Evolutionary conservation across 2,888 invertebrate species (phyloP).

Genomic region (Clusia tigrina): DNA sequence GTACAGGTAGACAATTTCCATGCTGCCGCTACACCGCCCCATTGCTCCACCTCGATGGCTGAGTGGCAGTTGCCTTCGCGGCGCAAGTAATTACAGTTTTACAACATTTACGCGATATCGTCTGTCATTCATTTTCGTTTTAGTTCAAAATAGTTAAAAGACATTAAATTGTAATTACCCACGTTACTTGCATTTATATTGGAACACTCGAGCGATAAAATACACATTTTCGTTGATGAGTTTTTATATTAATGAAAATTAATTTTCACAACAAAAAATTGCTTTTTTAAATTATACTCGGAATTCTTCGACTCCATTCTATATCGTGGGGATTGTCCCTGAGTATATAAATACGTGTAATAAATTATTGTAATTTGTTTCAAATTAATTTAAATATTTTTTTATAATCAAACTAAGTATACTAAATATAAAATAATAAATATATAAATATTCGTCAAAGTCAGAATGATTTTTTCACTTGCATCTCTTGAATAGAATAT

Average conservation of each 20-base stretch:
- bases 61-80: too few species aligned
- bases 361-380: too few species aligned
- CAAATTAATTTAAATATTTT: slow-evolving; percentile 4
- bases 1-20: not conserved
- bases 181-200: slow-evolving; percentile 10
- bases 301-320: too few species aligned
- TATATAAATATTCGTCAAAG: too few species aligned
- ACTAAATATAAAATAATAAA: too few species aligned
- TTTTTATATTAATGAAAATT: slow-evolving; percentile 20
- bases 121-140: not conserved
- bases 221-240: slow-evolving; percentile 29
- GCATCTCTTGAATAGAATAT: too few species aligned
- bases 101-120: not conserved
- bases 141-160: slow-evolving; percentile 24
- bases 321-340: too few species aligned
- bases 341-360: too few species aligned
- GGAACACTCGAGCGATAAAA: slow-evolving; percentile 20
- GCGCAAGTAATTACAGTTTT: not conserved
- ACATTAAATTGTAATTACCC: slow-evolving; percentile 36
- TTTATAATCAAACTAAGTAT: not conserved
- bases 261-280: not conserved
- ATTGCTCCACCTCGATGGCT: not conserved
- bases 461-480: too few species aligned
- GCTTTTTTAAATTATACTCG: too few species aligned
- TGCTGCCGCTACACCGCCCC: not conserved